Evolutionary conservation across 1,140 invertebrate species (phyloP).

Genomic region (Heliconius hermathena): DNA sequence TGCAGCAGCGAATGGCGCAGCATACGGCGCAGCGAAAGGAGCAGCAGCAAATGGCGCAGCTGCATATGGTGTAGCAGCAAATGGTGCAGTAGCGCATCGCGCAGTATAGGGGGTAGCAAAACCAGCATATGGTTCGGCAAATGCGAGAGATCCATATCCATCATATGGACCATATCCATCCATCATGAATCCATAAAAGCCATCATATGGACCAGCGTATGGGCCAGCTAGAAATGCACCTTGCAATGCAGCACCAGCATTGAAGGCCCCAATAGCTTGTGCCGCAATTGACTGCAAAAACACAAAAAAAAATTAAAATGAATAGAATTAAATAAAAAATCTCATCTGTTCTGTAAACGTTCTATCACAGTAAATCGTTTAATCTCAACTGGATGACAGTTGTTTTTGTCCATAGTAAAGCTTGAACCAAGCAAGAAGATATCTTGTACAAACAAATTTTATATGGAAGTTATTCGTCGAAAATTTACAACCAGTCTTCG

Average conservation of each 20-base stretch:
- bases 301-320: no score
- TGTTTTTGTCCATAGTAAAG: no score
- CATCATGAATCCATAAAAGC: not conserved
- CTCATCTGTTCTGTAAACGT: no score
- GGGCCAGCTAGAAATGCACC: not conserved
- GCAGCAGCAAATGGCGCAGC: slow-evolving; percentile 12
- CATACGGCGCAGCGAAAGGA: slow-evolving; percentile 27
- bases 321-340: no score
- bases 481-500: no score
- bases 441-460: no score
- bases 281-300: slow-evolving; percentile 23
- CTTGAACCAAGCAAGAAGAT: no score
- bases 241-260: slow-evolving; percentile 17
- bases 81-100: slow-evolving; percentile 19
- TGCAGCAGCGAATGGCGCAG: slow-evolving; percentile 26
- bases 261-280: slow-evolving; percentile 33
- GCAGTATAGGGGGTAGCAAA: slow-evolving; percentile 27
- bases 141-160: not conserved
- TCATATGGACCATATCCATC: no score
- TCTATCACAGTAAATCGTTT: no score
- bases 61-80: slow-evolving; percentile 15
- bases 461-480: no score
- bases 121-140: slow-evolving; percentile 25
- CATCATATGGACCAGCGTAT: slow-evolving; percentile 15
- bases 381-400: no score